Base-by-base conservation (phyloP, 2,888 invertebrate species). In the Isoperla grammatica region DNA sequence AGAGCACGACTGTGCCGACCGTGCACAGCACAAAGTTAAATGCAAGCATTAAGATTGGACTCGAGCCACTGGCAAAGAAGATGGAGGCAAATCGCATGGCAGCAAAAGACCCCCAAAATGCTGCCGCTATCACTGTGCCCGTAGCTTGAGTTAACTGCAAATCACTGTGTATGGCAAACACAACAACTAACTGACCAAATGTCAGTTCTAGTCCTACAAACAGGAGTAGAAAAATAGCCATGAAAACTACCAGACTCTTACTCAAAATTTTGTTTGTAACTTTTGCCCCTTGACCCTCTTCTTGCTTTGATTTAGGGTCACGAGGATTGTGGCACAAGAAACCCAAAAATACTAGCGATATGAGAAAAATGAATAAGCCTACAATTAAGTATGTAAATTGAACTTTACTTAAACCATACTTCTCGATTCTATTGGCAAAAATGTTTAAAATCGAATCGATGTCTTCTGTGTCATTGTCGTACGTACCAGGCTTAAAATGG, bases 71-170 rank as follows among this genome's bases (percentile, higher is more conserved):
- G 0, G 76, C 71, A 15, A 75, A 64, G 56, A 75, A 72, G 9
- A 77, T 74, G 23, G 74, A 71, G 17, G 72, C 63, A n/a, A 74
- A 72, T n/a, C 76, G 68, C 2, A 71, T 73, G 4, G 70, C 66
- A 4, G 76, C 74, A 55, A 76, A 70, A 4, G 73, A 69, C 0
- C 75, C 76, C 76, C 76, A 77, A 63, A 75, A 76, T 19, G 74
- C 68, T 3, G 75, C 72, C 1, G 74, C 71, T 29, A 76, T 64
- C n/a, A 69, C 68, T 2, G 72, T 71, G n/a, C 72, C 75, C 54
- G 69, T 66, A 1, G 69, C 63, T 49, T 71, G 70, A 2, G 69
- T 65, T 68, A 75, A 70, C 9, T 68, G 61, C 20, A 71, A 67
- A 56, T 69, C 66, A 29, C 69, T 63, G 46, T 71, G 68, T 4